Evolutionary conservation across 2,888 invertebrate genomes (phyloP), one percentile per base, ranked within the genome.

Genomic region (Cremastobaeus sp.): DNA sequence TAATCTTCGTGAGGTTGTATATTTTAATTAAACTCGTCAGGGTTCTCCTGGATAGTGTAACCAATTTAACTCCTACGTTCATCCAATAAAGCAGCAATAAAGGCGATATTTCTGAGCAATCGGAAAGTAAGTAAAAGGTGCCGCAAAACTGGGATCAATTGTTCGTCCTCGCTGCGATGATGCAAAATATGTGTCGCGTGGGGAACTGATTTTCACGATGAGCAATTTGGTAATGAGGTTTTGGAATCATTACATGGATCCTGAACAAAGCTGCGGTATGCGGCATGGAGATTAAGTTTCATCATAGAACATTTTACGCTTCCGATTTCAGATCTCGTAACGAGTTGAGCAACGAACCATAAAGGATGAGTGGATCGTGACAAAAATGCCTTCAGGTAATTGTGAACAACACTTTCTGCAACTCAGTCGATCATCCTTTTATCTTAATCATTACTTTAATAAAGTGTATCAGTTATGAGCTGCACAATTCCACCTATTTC

Each of bases 211-310:
- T 70, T 70, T 50, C 70, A 60, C 35, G 60, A 66, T 62, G 74
- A 74, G 76, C 70, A 77, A 77, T 78, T 76, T 69, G 76, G 75
- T 79, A 78, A 79, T 78, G 76, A 78, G 76, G 41, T 79, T 77
- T 76, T 73, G 73, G 68, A 68, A 76, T 77, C 76, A 77, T 79
- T 77, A 78, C 60, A 77, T 77, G 70, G 69, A 74, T 74, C 64
- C 71, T 74, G 74, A 76, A 77, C 66, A 74, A 74, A 74, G 70
- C 70, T 55, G 35, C 66, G 57, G 60, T 70, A 66, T 70, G 75
- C 78, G 74, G 68, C 59, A 74, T 76, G 78, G 78, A 78, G 82
- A 84, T 83, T 81, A 82, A 83, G 83, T 83, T 83, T 83, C 82
- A 84, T 83, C 79, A 83, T 77, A 79, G 79, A 81, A 70, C 74